Base-by-base conservation (phyloP, 2,113 vertebrate genomes). In the Notarius lentiginosus region DNA sequence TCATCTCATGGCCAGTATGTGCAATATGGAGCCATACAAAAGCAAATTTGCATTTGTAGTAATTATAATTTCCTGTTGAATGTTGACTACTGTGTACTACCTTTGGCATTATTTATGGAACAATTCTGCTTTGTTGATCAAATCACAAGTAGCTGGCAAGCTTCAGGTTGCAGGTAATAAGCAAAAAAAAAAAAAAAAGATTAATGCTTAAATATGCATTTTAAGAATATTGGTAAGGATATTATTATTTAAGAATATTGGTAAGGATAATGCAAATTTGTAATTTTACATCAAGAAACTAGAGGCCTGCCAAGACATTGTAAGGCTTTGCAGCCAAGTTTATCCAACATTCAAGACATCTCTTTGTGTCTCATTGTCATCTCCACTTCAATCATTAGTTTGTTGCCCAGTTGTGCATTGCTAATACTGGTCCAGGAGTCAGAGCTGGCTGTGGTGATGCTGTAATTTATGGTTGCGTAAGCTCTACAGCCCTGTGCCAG, bases 381-480 rank as follows among this genome's bases (percentile, higher is more conserved):
- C 75, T 79, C 34, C 6, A 79, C 51, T 77, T 27, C 75, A 79
- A 34, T 79, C 75, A 79, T 77, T 55, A 27, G 49, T 79, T 47
- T 27, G 58, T 41, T 81, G 56, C 24, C 8, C 70, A 51, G 56
- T 27, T 75, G 24, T 61, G 70, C 83, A 24, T 84, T n/a, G 61
- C 22, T 49, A 84, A 84, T 49, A 51, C 34, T 84, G 15, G 56
- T 76, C 41, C 56, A 9, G 24, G 56, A n/a, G 34, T 58, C 11
- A 5, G 51, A 2, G 27, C 68, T 72, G 66, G 83, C 79, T 83
- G 47, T 83, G 61, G 47, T 55, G 24, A 27, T 18, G 61, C 65
- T 75, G 83, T 82, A 66, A 87, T 89, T 77, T 85, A 77, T 30
- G 49, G 79, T 82, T 87, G 77, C 41, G 2, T 89, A 82, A 89